These are phyloP conservation scores for Caenorhabditis briggsae DNA, from an alignment of 1,140 invertebrate genomes.

Conservation along the genomic window DNA sequence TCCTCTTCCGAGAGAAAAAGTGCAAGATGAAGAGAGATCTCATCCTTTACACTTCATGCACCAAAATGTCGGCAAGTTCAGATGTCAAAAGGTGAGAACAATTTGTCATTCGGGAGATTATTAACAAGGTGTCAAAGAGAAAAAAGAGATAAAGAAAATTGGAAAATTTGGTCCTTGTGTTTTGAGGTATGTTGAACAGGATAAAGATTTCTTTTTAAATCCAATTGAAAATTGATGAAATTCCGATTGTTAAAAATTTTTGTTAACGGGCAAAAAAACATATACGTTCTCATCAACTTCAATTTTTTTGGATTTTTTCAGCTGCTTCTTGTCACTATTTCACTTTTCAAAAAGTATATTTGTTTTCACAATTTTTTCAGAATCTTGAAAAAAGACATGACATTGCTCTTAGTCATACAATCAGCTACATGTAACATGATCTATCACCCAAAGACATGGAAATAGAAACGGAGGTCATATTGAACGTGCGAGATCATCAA, in stretches of 20 bases:
- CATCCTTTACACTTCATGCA: background rate
- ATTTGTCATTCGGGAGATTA: background rate
- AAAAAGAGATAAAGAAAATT: background rate
- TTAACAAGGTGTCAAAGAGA: background rate
- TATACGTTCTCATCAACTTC: background rate
- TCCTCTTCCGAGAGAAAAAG: constrained; percentile 49
- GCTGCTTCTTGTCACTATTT: too few relatives aligned
- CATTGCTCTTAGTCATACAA: constrained; percentile 29
- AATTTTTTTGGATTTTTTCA: too few relatives aligned
- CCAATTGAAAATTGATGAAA: background rate
- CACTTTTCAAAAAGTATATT: too few relatives aligned
- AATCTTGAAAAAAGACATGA: background rate
- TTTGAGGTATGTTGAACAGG: too few relatives aligned
- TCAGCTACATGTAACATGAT: constrained; percentile 8
- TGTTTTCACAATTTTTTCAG: too few relatives aligned
- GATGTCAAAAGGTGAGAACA: constrained; percentile 19
- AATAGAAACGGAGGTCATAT: background rate
- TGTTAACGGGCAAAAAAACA: too few relatives aligned
- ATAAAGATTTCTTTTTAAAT: background rate
- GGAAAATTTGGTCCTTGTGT: background rate
- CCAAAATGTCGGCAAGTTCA: constrained; percentile 29
- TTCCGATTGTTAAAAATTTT: too few relatives aligned
- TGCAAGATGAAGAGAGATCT: background rate
- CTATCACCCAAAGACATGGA: background rate
- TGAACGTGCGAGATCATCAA: background rate